These are phyloP conservation scores for Drosophila ficusphila DNA, from an alignment of 1,140 invertebrate species.

Conservation along the genomic window DNA sequence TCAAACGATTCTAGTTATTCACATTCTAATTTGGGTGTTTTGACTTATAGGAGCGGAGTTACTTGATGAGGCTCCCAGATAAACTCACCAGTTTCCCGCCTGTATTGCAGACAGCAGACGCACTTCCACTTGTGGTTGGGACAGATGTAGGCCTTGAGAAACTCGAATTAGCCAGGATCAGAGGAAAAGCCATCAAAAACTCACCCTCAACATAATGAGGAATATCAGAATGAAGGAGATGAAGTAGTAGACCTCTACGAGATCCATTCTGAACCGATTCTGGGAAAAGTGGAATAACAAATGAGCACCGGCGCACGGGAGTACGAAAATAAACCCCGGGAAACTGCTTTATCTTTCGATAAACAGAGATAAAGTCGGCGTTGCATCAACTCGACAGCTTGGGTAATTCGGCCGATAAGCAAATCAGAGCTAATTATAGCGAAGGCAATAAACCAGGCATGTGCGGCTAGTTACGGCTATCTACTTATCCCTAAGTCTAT, in stretches of 20 bases:
- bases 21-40: slow-evolving; percentile 12
- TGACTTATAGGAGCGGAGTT: slow-evolving; percentile 3
- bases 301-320: slow-evolving; percentile 12
- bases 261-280: slow-evolving; percentile 27
- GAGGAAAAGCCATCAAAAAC: neutral
- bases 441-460: slow-evolving; percentile 5
- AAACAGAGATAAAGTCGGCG: slow-evolving; percentile 40
- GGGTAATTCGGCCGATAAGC: slow-evolving; percentile 30
- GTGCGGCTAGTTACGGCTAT: slow-evolving; percentile 20
- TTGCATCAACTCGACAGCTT: slow-evolving; percentile 38
- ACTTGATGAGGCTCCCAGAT: neutral
- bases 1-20: neutral
- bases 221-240: slow-evolving; percentile 52
- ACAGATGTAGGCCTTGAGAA: slow-evolving; percentile 34
- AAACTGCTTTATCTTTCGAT: slow-evolving; percentile 17
- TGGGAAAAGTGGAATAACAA: slow-evolving; percentile 17
- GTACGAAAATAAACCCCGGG: neutral
- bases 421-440: slow-evolving; percentile 48
- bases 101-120: slow-evolving; percentile 31
- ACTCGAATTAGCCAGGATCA: neutral
- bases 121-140: slow-evolving; percentile 45
- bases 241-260: slow-evolving; percentile 53
- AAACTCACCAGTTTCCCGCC: slow-evolving; percentile 36
- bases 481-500: slow-evolving; percentile 1
- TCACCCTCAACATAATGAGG: slow-evolving; percentile 44